Conservation (phyloP, 2,797 vertebrate species). For the Carcharodon carcharias region DNA sequence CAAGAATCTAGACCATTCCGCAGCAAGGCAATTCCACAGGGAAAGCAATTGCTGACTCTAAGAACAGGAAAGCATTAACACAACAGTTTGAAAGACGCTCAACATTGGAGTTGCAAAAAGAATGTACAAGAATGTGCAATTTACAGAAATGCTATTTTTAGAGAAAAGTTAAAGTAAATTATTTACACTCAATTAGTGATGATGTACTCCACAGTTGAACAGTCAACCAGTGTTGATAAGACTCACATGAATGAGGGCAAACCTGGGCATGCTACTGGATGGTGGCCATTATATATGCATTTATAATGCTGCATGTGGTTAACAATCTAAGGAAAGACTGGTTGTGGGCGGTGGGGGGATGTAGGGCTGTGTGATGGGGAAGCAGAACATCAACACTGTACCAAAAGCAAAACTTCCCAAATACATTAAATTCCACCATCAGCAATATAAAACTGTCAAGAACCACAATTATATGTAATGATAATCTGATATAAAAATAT, state of each 20-base stretch:
- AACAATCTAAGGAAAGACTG: background rate
- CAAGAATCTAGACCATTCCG: too few species aligned
- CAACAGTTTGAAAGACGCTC: background rate
- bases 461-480: background rate
- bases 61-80: background rate
- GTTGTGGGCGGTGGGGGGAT: background rate
- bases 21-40: background rate
- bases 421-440: background rate
- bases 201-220: background rate
- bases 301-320: background rate
- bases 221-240: background rate
- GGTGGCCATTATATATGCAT: background rate
- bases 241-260: background rate
- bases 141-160: too few species aligned
- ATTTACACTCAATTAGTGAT: too few species aligned
- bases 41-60: background rate
- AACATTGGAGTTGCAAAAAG: background rate
- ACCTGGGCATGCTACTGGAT: too few species aligned
- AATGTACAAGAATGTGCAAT: background rate
- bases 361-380: background rate
- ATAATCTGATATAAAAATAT: background rate
- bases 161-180: background rate
- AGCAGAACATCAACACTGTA: background rate
- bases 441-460: background rate
- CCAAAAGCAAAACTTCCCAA: background rate